Evolutionary conservation across 2,888 invertebrate species (phyloP), one percentile per base, ranked within the genome.

Genomic region (Caenorhabditis wallacei): DNA sequence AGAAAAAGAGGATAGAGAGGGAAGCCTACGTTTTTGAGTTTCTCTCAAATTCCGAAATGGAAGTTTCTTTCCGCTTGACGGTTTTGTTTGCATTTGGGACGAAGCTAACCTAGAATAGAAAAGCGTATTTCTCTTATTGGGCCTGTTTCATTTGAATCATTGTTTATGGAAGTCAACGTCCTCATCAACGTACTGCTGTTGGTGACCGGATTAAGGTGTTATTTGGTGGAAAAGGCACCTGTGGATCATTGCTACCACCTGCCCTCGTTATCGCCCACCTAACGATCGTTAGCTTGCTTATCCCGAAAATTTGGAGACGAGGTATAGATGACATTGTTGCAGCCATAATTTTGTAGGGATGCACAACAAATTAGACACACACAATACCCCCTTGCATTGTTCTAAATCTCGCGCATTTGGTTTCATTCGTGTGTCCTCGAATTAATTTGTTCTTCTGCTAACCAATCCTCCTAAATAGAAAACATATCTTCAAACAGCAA

Each of bases 31-130:
- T 78, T 80, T 80, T 79, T 66, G 71, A 70, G 70, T 79, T 79
- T 79, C 56, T 46, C 66, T 66, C 66, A 53, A 79, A 79, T 64
- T 79, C 71, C 46, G 66, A 80, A 79, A 70, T 79, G 64, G 70
- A 70, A 80, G 66, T 80, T 80, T 72, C 66, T 71, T 80, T 80
- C 80, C 80, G 80, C 80, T 72, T 80, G 80, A 72, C 72, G 72
- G 72, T 80, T 66, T 72, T 80, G 80, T 80, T 80, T 80, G 72
- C 80, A 80, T 80, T 72, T 59, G 46, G 54, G 59, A 68, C 57
- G 53, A 80, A 72, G 71, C 72, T 51, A 72, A 68, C 72, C 80
- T 61, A 80, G 54, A 72, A 72, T 80, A 37, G 40, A 53, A 71
- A 35, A 66, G 22, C 35, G 54, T 35, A 26, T 5, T 56, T 20